phyloP scores from a whole-genome alignment of 2,113 vertebrate species.

The Upupa epops region DNA sequence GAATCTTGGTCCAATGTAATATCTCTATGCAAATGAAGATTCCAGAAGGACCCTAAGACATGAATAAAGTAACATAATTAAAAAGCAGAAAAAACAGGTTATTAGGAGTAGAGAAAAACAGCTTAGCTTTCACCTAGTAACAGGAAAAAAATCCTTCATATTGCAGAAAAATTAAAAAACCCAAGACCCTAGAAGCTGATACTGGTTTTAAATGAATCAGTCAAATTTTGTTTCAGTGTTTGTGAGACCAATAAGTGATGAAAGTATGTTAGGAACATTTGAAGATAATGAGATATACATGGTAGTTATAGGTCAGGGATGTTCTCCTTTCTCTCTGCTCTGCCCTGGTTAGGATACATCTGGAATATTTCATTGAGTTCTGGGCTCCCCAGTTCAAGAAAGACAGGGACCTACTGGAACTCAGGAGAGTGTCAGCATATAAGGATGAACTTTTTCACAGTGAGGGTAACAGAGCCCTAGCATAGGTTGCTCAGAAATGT shows the following conservation, averaged over 20 bases:
- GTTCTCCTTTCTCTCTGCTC: too few relatives aligned
- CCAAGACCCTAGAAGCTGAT: background rate
- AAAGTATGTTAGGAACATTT: background rate
- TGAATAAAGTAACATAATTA: background rate
- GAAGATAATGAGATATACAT: background rate
- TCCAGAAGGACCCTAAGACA: background rate
- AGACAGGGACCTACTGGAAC: too few relatives aligned
- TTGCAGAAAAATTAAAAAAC: background rate
- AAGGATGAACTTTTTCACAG: too few relatives aligned
- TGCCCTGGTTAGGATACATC: too few relatives aligned
- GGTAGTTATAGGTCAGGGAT: too few relatives aligned
- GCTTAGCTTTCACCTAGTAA: background rate
- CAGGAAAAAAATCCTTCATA: background rate
- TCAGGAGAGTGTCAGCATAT: too few relatives aligned
- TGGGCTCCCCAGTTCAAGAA: too few relatives aligned
- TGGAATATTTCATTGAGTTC: too few relatives aligned
- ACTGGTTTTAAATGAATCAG: background rate
- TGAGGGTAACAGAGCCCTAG: too few relatives aligned
- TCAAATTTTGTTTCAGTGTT: background rate
- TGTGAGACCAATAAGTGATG: background rate
- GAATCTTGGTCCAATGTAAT: background rate
- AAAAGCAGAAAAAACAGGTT: background rate
- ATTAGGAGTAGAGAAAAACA: background rate
- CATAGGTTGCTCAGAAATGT: too few relatives aligned
- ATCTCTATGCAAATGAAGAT: background rate